Percentiles rank a stretch among this genome's conserved stretches.
Conservation (phyloP, 2,888 invertebrate genomes). For the Acleris emargana region DNA sequence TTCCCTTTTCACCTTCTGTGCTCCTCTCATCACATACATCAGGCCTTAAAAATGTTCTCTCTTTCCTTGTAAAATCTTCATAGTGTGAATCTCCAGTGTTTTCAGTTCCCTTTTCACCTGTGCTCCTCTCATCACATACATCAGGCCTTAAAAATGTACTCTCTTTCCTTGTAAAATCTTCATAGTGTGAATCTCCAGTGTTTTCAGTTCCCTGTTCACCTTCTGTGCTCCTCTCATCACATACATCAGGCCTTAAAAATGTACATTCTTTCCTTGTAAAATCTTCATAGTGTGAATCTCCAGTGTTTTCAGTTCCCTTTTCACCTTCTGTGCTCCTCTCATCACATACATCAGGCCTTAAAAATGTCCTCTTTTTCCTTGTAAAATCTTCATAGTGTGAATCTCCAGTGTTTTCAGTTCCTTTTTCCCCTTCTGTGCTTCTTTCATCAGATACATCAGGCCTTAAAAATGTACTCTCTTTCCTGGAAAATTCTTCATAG, state of each 20-base stretch:
- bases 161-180: constrained; percentile 56
- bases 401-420: constrained; percentile 63
- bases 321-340: no score
- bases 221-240: constrained; percentile 46
- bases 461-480: constrained; percentile 43
- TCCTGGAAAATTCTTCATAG: constrained; percentile 58
- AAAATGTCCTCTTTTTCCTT: no score
- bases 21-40: no score
- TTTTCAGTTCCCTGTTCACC: constrained; percentile 60
- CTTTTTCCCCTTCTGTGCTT: constrained; percentile 51
- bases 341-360: no score
- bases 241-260: constrained; percentile 13
- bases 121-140: constrained; percentile 46
- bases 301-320: no score
- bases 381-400: constrained; percentile 63
- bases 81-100: constrained; percentile 67
- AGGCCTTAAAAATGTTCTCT: no score
- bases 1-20: no score
- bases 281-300: no score
- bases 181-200: constrained; percentile 67
- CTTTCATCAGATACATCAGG: constrained; percentile 42
- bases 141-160: constrained; percentile 25
- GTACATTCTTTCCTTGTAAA: constrained; percentile 52
- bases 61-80: constrained; percentile 58
- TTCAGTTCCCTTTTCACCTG: constrained; percentile 56